A percentile compares a stretch with the other conserved stretches of the same genome.
These are phyloP conservation scores for Bombyx huttoni DNA, from an alignment of 2,888 invertebrate species.

Conservation along the genomic window DNA sequence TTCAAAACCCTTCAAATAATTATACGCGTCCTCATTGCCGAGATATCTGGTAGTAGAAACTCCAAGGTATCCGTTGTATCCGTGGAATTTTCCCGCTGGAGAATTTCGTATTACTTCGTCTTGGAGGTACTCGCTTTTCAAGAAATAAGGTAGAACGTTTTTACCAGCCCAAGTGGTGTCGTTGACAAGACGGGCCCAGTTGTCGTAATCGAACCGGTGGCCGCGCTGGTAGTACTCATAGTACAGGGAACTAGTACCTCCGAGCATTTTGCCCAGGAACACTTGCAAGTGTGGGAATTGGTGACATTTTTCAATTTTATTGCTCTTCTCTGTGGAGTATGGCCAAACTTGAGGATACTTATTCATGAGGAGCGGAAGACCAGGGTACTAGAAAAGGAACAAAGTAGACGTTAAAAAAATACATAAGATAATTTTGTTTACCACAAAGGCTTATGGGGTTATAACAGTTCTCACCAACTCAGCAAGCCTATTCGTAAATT, in stretches of 20 bases:
- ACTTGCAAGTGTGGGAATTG: conserved; percentile 12
- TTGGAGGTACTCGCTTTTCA: conserved; percentile 47
- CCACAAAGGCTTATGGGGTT: too few species aligned
- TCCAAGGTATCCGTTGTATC: conserved; percentile 29
- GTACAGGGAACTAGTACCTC: conserved; percentile 64
- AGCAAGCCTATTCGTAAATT: too few species aligned
- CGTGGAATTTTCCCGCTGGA: conserved; percentile 19
- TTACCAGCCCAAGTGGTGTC: conserved; percentile 63
- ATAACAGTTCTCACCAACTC: too few species aligned
- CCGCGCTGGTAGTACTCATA: conserved; percentile 65
- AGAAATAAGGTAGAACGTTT: conserved; percentile 46
- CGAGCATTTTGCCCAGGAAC: conserved; percentile 67
- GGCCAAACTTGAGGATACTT: too few species aligned
- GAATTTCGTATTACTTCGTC: conserved; percentile 12
- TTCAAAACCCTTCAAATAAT: conserved; percentile 29
- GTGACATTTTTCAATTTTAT: conserved; percentile 18
- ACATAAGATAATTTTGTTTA: too few species aligned
- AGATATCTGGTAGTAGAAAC: too few species aligned
- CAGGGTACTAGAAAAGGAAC: too few species aligned
- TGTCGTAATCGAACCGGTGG: conserved; percentile 26
- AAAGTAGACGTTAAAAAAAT: too few species aligned
- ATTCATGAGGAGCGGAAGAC: too few species aligned
- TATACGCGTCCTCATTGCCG: too few species aligned
- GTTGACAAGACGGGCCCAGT: conserved; percentile 52
- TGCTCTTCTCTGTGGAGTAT: too few species aligned